Conservation (phyloP, 2,113 vertebrate species). For the Colossoma macropomum region DNA sequence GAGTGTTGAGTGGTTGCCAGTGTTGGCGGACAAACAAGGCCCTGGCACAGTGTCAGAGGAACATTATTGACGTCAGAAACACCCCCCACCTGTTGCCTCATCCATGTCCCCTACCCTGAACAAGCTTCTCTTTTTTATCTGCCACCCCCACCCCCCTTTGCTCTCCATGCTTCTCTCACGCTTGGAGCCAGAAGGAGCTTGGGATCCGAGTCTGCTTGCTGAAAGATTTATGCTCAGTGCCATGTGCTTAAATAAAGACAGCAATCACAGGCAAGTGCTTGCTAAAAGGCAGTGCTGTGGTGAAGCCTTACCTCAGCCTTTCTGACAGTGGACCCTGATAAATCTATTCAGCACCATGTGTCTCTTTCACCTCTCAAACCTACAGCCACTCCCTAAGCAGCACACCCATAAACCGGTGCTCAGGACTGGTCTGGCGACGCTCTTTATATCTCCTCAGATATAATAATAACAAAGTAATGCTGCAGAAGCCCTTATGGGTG, state of each 20-base stretch:
- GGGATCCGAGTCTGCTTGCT: background rate
- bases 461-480: background rate
- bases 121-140: conserved; percentile 31
- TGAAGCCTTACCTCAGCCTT: background rate
- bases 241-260: background rate
- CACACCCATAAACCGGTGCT: too few species aligned
- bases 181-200: background rate
- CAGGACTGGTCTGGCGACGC: background rate
- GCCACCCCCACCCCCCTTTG: conserved; percentile 23
- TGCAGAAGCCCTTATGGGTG: background rate
- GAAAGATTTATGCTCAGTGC: background rate
- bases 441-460: background rate
- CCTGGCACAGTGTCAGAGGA: conserved; percentile 52
- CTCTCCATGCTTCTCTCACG: conserved; percentile 55
- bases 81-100: conserved; percentile 47
- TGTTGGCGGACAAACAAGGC: conserved; percentile 46
- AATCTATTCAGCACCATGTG: too few species aligned
- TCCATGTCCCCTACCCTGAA: conserved; percentile 47
- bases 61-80: conserved; percentile 67
- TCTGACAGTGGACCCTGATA: background rate
- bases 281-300: background rate
- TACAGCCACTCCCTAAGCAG: background rate
- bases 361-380: too few species aligned
- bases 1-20: conserved; percentile 46
- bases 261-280: background rate